Evolutionary conservation across 2,113 vertebrate species (phyloP), one percentile per base, ranked within the genome.

Genomic region (Synchiropus splendidus): DNA sequence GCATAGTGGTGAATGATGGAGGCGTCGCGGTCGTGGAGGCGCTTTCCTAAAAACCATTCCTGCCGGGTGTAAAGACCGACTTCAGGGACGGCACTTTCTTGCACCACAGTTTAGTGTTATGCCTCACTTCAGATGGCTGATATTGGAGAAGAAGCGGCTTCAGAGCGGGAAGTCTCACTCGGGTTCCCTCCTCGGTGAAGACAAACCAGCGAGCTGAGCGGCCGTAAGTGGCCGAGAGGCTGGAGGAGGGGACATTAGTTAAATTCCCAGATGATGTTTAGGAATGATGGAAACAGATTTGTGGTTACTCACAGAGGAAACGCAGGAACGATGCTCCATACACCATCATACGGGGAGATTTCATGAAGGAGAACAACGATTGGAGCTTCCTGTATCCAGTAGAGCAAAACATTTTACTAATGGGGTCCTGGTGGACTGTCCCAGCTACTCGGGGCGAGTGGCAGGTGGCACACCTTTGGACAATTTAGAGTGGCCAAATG

Each of bases 1-100:
- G 89, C 89, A 16, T 92, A 94, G 78, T 96, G 92, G 79, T 94
- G 92, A 72, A 94, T 91, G 65, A 97, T 92, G 39, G 91, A 92
- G 27, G 89, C 85, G 55, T 90, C 87, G 53, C 85, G 81, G 53
- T 97, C 92, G 49, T 87, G 61, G 40, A 97, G 78, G 14, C 77
- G 74, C 80, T 88, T 92, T 35, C 92, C 92, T 76, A 96, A 81
- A 86, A 95, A 96, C 83, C 89, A 92, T 48, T 94, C 88, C 93
- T 92, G 72, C 21, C n/a, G n/a, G n/a, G n/a, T n/a, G n/a, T n/a
- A n/a, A n/a, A n/a, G n/a, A n/a, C n/a, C n/a, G n/a, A n/a, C n/a
- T n/a, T n/a, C n/a, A n/a, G n/a, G n/a, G n/a, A n/a, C n/a, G n/a
- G n/a, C n/a, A n/a, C n/a, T n/a, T n/a, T n/a, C n/a, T n/a, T n/a